A percentile compares a stretch with the other conserved stretches of the same genome.
phyloP scores from a whole-genome alignment of 2,113 vertebrate species.

The Tylochromis polylepis region DNA sequence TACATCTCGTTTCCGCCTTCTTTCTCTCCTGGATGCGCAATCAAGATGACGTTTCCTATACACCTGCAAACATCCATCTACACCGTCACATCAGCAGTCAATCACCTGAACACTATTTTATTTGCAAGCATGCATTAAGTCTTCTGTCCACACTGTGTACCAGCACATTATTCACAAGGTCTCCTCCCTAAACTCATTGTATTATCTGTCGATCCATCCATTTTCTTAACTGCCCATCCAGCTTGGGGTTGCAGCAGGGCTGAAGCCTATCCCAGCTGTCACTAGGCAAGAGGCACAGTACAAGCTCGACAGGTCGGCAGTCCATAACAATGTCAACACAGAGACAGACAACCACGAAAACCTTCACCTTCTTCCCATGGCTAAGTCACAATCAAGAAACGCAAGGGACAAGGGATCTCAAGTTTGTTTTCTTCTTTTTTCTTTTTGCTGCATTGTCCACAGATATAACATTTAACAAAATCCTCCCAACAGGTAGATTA shows the following conservation, averaged over 20 bases:
- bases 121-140: not conserved
- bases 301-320: not conserved
- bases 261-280: not conserved
- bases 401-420: not conserved
- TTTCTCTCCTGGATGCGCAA: not conserved
- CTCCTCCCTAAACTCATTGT: not conserved
- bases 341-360: not conserved
- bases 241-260: not conserved
- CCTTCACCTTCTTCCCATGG: not conserved
- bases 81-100: not conserved
- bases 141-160: not conserved
- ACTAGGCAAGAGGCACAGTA: not conserved
- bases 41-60: not conserved
- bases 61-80: not conserved
- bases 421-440: not conserved
- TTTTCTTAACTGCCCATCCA: not conserved
- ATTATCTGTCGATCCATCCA: not conserved
- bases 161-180: not conserved
- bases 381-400: not conserved
- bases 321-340: not conserved
- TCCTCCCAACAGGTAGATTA: not conserved
- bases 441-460: not conserved
- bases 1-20: not conserved
- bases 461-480: not conserved
- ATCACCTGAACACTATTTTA: not conserved